Percentiles rank a stretch among this genome's conserved stretches.
These are phyloP conservation scores for Cyphomyrus plagiostoma DNA, from an alignment of 2,113 vertebrate genomes.

Conservation along the genomic window DNA sequence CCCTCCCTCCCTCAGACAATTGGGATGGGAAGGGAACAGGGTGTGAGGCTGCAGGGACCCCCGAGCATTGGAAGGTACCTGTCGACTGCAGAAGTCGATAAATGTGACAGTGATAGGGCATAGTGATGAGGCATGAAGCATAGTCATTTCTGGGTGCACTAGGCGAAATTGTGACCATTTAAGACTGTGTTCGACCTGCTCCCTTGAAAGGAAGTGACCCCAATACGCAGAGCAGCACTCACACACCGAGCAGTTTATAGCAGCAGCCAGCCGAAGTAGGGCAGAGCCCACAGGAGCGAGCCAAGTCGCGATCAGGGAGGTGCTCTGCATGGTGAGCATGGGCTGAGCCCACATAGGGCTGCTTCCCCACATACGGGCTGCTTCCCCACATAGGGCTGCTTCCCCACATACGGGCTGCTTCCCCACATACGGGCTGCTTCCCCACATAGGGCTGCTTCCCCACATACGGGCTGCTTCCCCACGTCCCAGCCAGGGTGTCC, in stretches of 20 bases:
- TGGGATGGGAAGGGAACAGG: background rate
- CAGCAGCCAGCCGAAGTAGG: slow-evolving; percentile 3
- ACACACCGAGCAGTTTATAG: background rate
- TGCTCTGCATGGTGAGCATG: background rate
- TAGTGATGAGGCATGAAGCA: background rate
- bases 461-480: background rate
- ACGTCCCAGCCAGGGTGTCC: background rate
- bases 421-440: no score
- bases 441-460: no score
- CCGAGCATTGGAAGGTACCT: background rate
- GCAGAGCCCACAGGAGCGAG: slow-evolving; percentile 14
- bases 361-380: background rate
- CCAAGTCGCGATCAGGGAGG: background rate
- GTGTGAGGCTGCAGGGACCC: background rate
- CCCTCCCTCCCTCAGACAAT: background rate
- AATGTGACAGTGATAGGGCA: background rate
- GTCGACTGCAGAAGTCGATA: background rate
- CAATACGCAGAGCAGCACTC: background rate
- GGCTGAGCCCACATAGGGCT: no score
- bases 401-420: no score
- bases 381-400: no score
- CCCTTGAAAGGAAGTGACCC: slow-evolving; percentile 12
- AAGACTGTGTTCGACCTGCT: background rate
- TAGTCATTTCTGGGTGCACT: background rate
- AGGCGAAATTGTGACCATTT: background rate